These are phyloP conservation scores for Endomychus coccineus DNA, from an alignment of 2,888 invertebrate species.

Conservation along the genomic window DNA sequence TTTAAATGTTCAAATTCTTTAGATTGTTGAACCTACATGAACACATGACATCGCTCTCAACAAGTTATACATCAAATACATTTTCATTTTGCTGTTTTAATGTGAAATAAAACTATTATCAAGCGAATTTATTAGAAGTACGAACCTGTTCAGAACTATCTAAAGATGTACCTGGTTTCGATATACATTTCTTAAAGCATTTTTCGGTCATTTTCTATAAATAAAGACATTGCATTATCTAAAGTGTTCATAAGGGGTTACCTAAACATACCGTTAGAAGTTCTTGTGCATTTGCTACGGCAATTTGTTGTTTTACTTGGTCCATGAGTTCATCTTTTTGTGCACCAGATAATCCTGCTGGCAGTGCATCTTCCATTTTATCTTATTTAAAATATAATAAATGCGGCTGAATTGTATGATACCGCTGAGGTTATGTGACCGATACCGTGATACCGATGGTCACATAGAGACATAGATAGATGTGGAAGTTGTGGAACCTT, in stretches of 20 bases:
- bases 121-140: conserved; percentile 12
- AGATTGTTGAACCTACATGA: too few species aligned
- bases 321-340: conserved; percentile 88
- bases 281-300: conserved; percentile 89
- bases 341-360: conserved; percentile 39
- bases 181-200: conserved; percentile 91
- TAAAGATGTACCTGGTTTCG: conserved; percentile 81
- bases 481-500: too few species aligned
- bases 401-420: too few species aligned
- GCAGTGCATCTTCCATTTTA: conserved; percentile 9
- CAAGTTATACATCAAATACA: too few species aligned
- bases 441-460: too few species aligned
- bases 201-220: conserved; percentile 92
- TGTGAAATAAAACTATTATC: too few species aligned
- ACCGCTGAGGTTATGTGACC: too few species aligned
- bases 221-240: conserved; percentile 18
- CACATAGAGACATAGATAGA: too few species aligned
- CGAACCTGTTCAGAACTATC: conserved; percentile 78
- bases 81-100: too few species aligned
- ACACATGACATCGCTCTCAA: too few species aligned
- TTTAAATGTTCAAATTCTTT: too few species aligned
- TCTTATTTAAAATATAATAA: too few species aligned
- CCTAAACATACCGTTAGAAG: conserved; percentile 62
- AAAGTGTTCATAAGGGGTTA: conserved; percentile 1
- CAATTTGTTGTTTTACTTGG: conserved; percentile 91